phyloP scores from a whole-genome alignment of 1,140 invertebrate genomes.

The Drosophila kanapiae region DNA sequence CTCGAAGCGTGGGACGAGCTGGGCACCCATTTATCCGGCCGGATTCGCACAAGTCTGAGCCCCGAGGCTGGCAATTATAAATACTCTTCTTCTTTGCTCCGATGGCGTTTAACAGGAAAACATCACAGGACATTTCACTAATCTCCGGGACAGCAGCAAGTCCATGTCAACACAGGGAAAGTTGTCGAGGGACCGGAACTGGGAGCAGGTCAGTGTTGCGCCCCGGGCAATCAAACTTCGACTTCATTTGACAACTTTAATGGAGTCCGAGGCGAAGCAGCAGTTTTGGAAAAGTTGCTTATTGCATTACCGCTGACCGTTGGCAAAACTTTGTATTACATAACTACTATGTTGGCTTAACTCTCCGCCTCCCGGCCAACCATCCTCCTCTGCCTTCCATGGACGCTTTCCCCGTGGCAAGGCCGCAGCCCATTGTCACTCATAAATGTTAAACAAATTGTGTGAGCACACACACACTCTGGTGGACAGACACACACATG shows the following conservation, averaged over 20 bases:
- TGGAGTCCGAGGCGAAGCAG: constrained; percentile 61
- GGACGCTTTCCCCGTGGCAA: constrained; percentile 7
- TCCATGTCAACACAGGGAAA: constrained; percentile 29
- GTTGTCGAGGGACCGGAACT: constrained; percentile 11
- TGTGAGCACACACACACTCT: neutral
- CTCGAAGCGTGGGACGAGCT: constrained; percentile 6
- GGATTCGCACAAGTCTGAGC: constrained; percentile 45
- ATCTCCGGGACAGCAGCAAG: constrained; percentile 47
- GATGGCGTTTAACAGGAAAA: constrained; percentile 57
- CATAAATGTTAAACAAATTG: constrained; percentile 67
- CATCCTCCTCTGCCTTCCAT: neutral
- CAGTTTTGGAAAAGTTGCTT: constrained; percentile 72
- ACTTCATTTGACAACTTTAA: constrained; percentile 82
- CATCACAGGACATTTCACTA: constrained; percentile 64
- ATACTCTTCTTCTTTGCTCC: constrained; percentile 46
- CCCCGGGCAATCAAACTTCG: constrained; percentile 73
- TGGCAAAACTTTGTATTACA: constrained; percentile 68
- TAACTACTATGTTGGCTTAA: constrained; percentile 49
- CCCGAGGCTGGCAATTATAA: constrained; percentile 62
- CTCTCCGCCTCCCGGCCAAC: constrained; percentile 10
- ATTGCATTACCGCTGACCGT: constrained; percentile 72
- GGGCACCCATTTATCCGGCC: constrained; percentile 15
- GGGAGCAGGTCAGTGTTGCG: constrained; percentile 32
- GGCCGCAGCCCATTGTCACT: constrained; percentile 44
- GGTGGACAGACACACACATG: neutral